Evolutionary conservation across 2,113 vertebrate genomes (phyloP).

Genomic region (Epinephelus cyanopodus): DNA sequence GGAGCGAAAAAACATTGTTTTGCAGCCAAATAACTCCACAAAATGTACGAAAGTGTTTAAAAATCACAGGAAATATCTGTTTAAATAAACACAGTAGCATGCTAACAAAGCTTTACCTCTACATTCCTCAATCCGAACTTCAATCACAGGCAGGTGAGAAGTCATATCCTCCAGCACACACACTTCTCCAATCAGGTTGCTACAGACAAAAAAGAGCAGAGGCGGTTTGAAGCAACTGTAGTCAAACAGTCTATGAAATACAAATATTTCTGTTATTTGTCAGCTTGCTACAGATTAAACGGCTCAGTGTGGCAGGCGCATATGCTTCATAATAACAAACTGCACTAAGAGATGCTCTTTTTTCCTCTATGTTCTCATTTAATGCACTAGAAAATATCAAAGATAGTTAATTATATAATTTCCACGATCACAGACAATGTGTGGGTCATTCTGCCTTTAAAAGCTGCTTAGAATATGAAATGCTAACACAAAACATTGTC

Average conservation of each 20-base stretch:
- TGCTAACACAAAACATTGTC: not conserved
- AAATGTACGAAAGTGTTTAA: not conserved
- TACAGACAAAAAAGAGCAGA: slow-evolving; percentile 62
- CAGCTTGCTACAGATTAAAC: not conserved
- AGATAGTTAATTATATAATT: not conserved
- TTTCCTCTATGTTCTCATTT: not conserved
- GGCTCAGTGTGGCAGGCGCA: not conserved
- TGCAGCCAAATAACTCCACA: not conserved
- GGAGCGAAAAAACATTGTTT: not conserved
- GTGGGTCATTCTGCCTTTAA: not conserved
- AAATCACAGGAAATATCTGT: not conserved
- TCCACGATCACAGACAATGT: not conserved
- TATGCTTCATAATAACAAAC: not conserved
- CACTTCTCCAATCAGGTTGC: slow-evolving; percentile 95
- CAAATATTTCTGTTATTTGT: not conserved
- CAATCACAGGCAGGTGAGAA: slow-evolving; percentile 92
- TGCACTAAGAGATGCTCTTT: not conserved
- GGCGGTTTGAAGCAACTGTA: not conserved
- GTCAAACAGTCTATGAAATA: not conserved
- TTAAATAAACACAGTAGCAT: not conserved
- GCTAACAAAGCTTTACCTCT: slow-evolving; percentile 84
- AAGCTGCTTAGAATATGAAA: not conserved
- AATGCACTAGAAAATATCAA: not conserved
- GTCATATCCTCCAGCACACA: slow-evolving; percentile 97
- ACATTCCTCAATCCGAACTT: slow-evolving; percentile 96